Evolutionary conservation across 2,888 invertebrate species (phyloP), one percentile per base, ranked within the genome.

Genomic region (Chymomyza amoena): DNA sequence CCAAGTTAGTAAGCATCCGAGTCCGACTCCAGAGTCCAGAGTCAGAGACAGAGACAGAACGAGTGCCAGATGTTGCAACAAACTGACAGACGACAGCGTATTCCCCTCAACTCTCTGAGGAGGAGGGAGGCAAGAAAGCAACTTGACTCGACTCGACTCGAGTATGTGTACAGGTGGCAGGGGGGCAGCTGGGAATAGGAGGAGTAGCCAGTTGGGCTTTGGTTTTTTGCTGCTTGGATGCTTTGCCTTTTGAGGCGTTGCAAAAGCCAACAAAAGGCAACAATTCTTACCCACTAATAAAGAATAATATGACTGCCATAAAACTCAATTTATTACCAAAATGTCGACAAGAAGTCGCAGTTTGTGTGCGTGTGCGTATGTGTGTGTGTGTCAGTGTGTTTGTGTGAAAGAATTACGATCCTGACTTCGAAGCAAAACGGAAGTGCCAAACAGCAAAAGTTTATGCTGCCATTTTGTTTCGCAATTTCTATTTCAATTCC

Each of bases 221-320:
- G 18, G 32, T 7, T 13, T 45, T 45, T 45, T 68, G 68, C 32
- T 32, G 68, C 66, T 67, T 57, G 72, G 76, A 71, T 74, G 79
- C 86, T 83, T 74, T 86, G 77, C 32, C 32, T 32, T 32, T 32
- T 32, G 32, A 32, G 32, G 32, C 64, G 69, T 56, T 75, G 72
- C 85, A 84, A 83, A 75, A 83, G 87, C 84, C 84, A 83, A 86
- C 84, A 87, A 84, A 84, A 84, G 87, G 87, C 85, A 83, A 84
- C 87, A 84, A 87, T 84, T 84, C 87, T 87, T 87, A 76, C 78
- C 83, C 83, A 87, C 84, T 84, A 87, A 84, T 84, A 84, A 84
- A 87, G 87, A 84, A 84, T 84, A 87, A 84, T 84, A 84, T 82
- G 84, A 84, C 80, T 87, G 87, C 84, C 87, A 84, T 84, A 84